phyloP scores from a whole-genome alignment of 1,140 invertebrate genomes.

The Euglossa dilemma region DNA sequence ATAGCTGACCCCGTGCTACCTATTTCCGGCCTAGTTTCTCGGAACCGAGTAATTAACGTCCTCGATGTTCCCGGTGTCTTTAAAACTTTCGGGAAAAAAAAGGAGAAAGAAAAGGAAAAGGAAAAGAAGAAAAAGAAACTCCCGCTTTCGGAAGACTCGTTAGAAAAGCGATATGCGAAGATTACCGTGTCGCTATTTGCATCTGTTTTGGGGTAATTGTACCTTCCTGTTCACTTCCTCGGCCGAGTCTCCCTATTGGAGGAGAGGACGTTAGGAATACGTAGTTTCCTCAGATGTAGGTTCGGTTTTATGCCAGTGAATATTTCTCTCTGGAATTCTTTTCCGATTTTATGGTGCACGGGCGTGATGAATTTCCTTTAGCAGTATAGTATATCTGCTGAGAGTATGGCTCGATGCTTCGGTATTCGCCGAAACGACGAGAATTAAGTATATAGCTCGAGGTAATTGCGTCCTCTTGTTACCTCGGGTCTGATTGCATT shows the following conservation, averaged over 20 bases:
- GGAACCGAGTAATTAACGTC: conserved; percentile 32
- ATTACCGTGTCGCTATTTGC: background rate
- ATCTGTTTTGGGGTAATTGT: background rate
- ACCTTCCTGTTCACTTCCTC: background rate
- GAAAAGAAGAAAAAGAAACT: background rate
- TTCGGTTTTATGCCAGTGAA: too few relatives aligned
- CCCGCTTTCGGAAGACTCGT: background rate
- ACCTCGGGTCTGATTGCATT: too few relatives aligned
- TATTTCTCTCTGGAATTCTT: background rate
- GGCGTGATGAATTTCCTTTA: too few relatives aligned
- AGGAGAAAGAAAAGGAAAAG: too few relatives aligned
- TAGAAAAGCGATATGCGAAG: conserved; percentile 14
- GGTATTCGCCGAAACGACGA: too few relatives aligned
- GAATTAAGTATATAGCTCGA: too few relatives aligned
- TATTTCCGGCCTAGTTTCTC: conserved; percentile 40
- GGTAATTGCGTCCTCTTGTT: too few relatives aligned
- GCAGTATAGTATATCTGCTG: too few relatives aligned
- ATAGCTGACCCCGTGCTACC: conserved; percentile 9
- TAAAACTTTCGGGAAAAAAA: conserved; percentile 2
- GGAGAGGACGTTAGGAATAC: background rate
- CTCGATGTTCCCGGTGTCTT: conserved; percentile 25
- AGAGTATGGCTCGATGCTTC: too few relatives aligned
- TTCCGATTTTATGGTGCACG: too few relatives aligned
- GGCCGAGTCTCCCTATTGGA: background rate
- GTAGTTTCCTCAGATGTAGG: background rate